These are phyloP conservation scores for Helogale parvula DNA, from an alignment of 2,113 vertebrate genomes.

Conservation along the genomic window DNA sequence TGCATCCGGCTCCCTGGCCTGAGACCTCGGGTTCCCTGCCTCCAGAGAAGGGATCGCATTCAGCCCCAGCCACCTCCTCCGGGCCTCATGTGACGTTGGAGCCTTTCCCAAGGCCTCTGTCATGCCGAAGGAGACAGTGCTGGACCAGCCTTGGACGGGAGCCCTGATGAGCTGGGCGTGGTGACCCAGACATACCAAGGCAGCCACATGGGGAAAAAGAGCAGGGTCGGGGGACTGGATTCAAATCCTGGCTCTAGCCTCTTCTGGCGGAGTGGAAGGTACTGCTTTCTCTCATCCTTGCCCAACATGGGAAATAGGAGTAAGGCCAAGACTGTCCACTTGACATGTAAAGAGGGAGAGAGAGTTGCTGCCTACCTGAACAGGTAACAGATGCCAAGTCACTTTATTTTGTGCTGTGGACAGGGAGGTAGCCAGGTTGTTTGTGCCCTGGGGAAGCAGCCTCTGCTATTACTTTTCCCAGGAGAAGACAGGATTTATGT, in stretches of 20 bases:
- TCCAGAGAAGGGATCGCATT: slow-evolving; percentile 45
- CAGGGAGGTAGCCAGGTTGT: not conserved
- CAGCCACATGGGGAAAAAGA: not conserved
- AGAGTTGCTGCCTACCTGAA: not conserved
- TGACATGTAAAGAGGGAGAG: not conserved
- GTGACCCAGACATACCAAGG: not conserved
- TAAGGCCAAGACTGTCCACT: not conserved
- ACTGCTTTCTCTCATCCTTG: not conserved
- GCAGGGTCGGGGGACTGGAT: not conserved
- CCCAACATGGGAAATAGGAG: not conserved
- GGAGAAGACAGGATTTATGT: not conserved
- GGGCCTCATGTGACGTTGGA: slow-evolving; percentile 57
- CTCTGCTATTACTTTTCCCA: not conserved
- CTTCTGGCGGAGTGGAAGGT: not conserved
- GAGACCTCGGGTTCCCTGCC: slow-evolving; percentile 59
- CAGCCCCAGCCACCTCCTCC: not conserved
- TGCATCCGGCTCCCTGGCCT: slow-evolving; percentile 42
- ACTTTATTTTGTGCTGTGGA: not conserved
- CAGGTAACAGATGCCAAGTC: not conserved
- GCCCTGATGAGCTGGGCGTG: not conserved
- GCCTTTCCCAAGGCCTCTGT: slow-evolving; percentile 48
- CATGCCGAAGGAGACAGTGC: not conserved
- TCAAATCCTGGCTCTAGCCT: not conserved
- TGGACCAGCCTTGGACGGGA: not conserved
- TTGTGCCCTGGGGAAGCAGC: not conserved